A percentile compares a stretch with the other conserved stretches of the same genome.
Conservation (phyloP, 2,888 invertebrate species). For the Apotomis turbidana region DNA sequence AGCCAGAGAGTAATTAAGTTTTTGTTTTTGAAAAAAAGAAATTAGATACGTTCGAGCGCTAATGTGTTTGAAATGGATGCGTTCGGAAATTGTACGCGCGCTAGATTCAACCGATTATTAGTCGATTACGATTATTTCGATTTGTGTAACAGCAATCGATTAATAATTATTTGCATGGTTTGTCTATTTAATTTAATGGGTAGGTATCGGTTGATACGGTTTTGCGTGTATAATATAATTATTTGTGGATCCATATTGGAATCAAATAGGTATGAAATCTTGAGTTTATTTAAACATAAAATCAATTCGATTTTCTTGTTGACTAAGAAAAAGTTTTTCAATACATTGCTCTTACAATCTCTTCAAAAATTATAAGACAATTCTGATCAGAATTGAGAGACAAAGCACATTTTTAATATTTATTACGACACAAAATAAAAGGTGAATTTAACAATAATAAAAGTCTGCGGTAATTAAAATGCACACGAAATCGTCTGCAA, state of each 20-base stretch:
- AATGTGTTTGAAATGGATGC: constrained; percentile 75
- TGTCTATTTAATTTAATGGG: not conserved
- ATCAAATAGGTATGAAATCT: not conserved
- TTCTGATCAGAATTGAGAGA: not conserved
- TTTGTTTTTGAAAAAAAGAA: constrained; percentile 70
- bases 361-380: not conserved
- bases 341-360: too few relatives aligned
- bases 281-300: too few relatives aligned
- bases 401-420: not conserved
- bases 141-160: not conserved
- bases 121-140: constrained; percentile 8
- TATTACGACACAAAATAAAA: not conserved
- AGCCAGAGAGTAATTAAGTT: constrained; percentile 78
- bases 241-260: not conserved
- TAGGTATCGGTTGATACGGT: not conserved
- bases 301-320: too few relatives aligned
- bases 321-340: too few relatives aligned
- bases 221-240: not conserved
- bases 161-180: not conserved
- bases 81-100: constrained; percentile 60
- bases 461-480: constrained; percentile 48
- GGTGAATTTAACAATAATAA: constrained; percentile 20
- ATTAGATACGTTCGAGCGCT: constrained; percentile 69
- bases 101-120: constrained; percentile 41
- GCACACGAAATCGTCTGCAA: constrained; percentile 49